Base-by-base conservation (phyloP, 2,888 invertebrate species). In the Blera fallax region DNA sequence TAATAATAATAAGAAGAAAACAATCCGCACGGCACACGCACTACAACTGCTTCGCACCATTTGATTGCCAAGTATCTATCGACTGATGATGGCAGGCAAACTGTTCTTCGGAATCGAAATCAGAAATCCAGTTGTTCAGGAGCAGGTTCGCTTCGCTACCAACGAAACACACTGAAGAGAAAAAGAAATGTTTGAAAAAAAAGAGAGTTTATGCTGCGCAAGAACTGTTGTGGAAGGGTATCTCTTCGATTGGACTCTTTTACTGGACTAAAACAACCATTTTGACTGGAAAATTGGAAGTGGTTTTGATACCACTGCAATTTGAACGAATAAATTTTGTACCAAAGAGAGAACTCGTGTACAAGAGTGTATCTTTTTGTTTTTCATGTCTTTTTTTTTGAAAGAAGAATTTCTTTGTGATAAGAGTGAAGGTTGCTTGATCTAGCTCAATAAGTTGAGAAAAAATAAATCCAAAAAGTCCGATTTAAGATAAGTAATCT, bases 1-100 rank as follows among this genome's bases (percentile, higher is more conserved):
- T 45, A 43, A 83, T 73, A 69, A 73, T 62, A 80, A 74, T 70
- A 74, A 76, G 27, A 56, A 73, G 48, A 80, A 74, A 77, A 80
- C 65, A 85, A 80, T 85, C 84, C 84, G 81, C 58, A 81, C 85
- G 50, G 67, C 76, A 85, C 81, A 72, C 85, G 85, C 85, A 85
- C 81, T 72, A 70, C 77, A 76, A 72, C 70, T 50, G 67, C 64
- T 72, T 85, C 72, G 81, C 76, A 85, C 85, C 81, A 81, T 81
- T 81, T 81, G 72, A 81, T 45, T 85, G 65, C 62, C 72, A 81
- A 85, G 85, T 81, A 85, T 85, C 85, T 72, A 81, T 65, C 70
- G 81, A 85, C 80, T 85, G 81, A 81, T 56, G 60, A 78, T 54
- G 73, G 67, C 48, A 77, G 73, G 67, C 48, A 72, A 72, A 78